phyloP scores from a whole-genome alignment of 2,888 invertebrate species.

The Cyaniris semiargus region DNA sequence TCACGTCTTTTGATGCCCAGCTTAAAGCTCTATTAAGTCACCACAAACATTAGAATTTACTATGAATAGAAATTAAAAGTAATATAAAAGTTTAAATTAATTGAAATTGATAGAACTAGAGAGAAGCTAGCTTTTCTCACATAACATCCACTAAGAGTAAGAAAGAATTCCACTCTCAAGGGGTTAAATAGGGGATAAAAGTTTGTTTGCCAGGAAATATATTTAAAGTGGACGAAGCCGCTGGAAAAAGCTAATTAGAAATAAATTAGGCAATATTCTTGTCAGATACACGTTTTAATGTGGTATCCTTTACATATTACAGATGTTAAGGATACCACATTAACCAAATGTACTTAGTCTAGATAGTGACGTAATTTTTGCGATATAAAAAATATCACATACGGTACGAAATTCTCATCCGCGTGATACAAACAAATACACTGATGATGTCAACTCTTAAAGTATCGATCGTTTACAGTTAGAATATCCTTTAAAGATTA shows the following conservation, averaged over 20 bases:
- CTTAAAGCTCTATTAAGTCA: too few species aligned
- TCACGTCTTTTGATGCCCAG: background rate
- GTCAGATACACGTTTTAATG: too few species aligned
- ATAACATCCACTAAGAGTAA: too few species aligned
- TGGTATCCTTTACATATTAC: background rate
- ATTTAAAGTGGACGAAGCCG: too few species aligned
- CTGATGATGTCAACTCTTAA: conserved; percentile 13
- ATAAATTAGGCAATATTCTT: background rate
- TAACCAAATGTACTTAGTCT: background rate
- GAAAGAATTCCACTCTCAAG: too few species aligned
- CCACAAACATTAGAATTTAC: too few species aligned
- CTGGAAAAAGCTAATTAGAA: background rate
- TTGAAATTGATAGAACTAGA: too few species aligned
- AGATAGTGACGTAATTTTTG: background rate
- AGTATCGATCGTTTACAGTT: background rate
- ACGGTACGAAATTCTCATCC: background rate
- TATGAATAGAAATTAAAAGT: too few species aligned
- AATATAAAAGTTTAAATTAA: too few species aligned
- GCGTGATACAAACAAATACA: background rate
- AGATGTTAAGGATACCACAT: background rate
- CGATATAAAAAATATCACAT: background rate
- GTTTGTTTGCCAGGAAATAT: too few species aligned
- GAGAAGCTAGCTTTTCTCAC: too few species aligned
- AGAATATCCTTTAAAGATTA: background rate
- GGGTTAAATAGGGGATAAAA: too few species aligned